A percentile compares a stretch with the other conserved stretches of the same genome.
Conservation (phyloP, 2,797 vertebrate genomes). For the Epinephelus coioides region DNA sequence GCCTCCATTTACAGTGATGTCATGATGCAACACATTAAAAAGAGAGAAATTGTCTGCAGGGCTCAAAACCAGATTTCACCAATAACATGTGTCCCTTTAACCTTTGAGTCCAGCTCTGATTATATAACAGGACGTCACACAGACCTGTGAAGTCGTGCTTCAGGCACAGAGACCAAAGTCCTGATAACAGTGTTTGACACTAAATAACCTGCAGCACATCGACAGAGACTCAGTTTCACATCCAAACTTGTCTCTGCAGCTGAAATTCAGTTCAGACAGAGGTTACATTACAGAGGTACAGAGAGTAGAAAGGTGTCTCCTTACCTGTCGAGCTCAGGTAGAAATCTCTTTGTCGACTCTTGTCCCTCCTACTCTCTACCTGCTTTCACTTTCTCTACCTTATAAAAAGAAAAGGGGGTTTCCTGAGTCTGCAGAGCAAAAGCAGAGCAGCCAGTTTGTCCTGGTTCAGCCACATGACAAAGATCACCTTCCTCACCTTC, state of each 20-base stretch:
- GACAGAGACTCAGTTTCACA: neutral
- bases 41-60: no score
- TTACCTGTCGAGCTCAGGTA: slow-evolving; percentile 33
- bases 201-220: neutral
- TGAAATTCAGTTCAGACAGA: no score
- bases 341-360: neutral
- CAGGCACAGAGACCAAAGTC: no score
- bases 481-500: neutral
- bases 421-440: no score
- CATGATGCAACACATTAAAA: no score
- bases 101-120: no score
- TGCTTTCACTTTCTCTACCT: slow-evolving; percentile 28
- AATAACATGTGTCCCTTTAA: no score
- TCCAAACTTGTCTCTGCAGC: neutral
- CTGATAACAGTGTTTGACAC: neutral
- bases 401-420: no score
- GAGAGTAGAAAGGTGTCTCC: neutral
- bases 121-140: neutral
- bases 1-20: neutral
- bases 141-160: neutral
- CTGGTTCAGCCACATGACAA: neutral
- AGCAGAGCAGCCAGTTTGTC: neutral
- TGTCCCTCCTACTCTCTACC: neutral
- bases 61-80: no score
- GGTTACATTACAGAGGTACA: neutral